Evolutionary conservation across 2,113 vertebrate genomes (phyloP), one percentile per base, ranked within the genome.

Genomic region (Desmodus rotundus): DNA sequence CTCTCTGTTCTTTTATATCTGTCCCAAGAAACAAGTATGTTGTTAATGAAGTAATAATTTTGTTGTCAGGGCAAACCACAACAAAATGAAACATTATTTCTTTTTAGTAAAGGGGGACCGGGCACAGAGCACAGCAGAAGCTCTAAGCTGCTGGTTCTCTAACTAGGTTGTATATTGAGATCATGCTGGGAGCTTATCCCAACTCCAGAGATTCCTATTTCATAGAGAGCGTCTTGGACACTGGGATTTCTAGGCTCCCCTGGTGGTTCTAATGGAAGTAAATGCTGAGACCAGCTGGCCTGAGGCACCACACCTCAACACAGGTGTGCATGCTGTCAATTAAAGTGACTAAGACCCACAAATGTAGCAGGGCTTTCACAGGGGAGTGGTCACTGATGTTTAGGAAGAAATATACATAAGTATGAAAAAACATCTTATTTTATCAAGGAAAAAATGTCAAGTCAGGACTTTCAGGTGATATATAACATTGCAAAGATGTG

Each of bases 21-120:
- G 28, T 54, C 26, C 41, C 78, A 94, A 63, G 88, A 54, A 43
- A 58, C 61, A 41, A 43, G 22, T 26, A 13, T 63, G 41, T 73
- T 82, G 47, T 45, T 10, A 50, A 73, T 72, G 36, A 87, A 76
- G 50, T 1, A 74, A 77, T 72, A 4, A 70, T 93, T 81, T 93
- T 11, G 4, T 81, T 72, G n/a, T 56, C 88, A 52, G 5, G 61
- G 36, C 2, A 31, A n/a, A 61, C 15, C 78, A 61, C 17, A 81
- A 24, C 63, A 94, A 95, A 50, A 83, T 36, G 24, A 88, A 95
- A 65, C 38, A 2, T 4, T 33, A 56, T 95, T 97, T 74, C 67
- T 31, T 2, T 6, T 43, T 58, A 74, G 14, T 7, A 2, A 26
- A 33, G 41, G 33, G 15, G 16, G 41, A 80, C 7, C 17, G 38